A percentile compares a stretch with the other conserved stretches of the same genome.
Conservation (phyloP, 1,140 invertebrate species). For the Drosophila mojavensis region DNA sequence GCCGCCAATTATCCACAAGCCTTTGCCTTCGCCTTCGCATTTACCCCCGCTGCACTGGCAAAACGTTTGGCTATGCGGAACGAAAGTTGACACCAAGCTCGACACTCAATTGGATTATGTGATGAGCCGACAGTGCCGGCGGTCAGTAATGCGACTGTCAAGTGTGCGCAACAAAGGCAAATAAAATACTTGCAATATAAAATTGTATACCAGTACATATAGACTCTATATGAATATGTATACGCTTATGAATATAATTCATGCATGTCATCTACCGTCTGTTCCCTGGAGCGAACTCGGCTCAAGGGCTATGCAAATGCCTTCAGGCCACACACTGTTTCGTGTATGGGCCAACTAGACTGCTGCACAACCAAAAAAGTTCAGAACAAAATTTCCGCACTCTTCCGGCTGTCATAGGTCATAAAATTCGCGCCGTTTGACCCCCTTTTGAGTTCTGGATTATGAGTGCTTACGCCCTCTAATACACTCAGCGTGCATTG, state of each 20-base stretch:
- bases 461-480: neutral
- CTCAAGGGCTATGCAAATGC: slow-evolving; percentile 47
- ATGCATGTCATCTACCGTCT: slow-evolving; percentile 9
- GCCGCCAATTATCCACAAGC: slow-evolving; percentile 52
- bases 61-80: slow-evolving; percentile 49
- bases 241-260: slow-evolving; percentile 5
- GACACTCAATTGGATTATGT: slow-evolving; percentile 73
- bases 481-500: slow-evolving; percentile 7
- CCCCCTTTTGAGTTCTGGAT: neutral
- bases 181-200: neutral
- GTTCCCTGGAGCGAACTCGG: neutral
- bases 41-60: neutral
- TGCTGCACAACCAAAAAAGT: slow-evolving; percentile 19
- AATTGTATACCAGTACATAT: too few species aligned
- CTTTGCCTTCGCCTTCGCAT: neutral
- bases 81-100: slow-evolving; percentile 68
- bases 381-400: neutral
- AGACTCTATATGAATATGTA: too few species aligned
- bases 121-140: slow-evolving; percentile 33
- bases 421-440: neutral
- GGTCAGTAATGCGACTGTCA: slow-evolving; percentile 28
- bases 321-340: slow-evolving; percentile 14
- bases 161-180: slow-evolving; percentile 10
- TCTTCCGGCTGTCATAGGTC: slow-evolving; percentile 2
- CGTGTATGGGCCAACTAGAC: slow-evolving; percentile 6